Percentiles rank a stretch among this genome's conserved stretches.
Evolutionary conservation across 2,113 vertebrate genomes (phyloP).

Genomic region (Dicentrarchus labrax): DNA sequence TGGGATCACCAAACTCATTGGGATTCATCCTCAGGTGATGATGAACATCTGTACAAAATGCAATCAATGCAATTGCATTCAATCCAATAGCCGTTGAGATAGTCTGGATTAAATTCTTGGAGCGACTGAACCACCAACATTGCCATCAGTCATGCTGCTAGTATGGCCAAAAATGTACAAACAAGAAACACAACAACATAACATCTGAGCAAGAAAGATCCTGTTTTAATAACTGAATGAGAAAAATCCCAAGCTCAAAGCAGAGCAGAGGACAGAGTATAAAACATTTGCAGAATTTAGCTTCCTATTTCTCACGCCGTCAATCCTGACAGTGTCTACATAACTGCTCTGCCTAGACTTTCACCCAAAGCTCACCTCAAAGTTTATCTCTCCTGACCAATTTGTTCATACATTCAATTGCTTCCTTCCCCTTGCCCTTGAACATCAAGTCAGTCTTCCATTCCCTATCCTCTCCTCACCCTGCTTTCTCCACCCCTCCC

Average conservation of each 20-base stretch:
- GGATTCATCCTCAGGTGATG: not conserved
- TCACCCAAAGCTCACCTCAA: not conserved
- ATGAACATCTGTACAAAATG: not conserved
- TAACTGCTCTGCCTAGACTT: not conserved
- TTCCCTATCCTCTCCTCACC: conserved; percentile 35
- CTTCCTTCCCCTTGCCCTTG: conserved; percentile 23
- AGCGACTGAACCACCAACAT: not conserved
- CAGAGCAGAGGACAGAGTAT: not conserved
- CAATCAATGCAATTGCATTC: not conserved
- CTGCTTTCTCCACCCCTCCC: conserved; percentile 28
- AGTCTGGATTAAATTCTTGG: not conserved
- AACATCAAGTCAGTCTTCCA: conserved; percentile 37
- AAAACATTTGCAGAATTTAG: not conserved
- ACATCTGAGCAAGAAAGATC: not conserved
- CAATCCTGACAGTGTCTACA: not conserved
- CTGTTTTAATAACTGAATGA: not conserved
- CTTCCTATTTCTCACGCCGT: not conserved
- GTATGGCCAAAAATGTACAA: not conserved
- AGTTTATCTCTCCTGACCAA: conserved; percentile 24
- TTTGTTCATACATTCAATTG: conserved; percentile 25
- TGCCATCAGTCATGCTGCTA: not conserved
- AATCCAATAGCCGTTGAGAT: not conserved
- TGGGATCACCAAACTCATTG: not conserved
- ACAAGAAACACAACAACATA: not conserved
- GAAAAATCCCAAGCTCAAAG: not conserved